Evolutionary conservation across 2,888 invertebrate species (phyloP).

Genomic region (Lepidocyrtoides sp.): DNA sequence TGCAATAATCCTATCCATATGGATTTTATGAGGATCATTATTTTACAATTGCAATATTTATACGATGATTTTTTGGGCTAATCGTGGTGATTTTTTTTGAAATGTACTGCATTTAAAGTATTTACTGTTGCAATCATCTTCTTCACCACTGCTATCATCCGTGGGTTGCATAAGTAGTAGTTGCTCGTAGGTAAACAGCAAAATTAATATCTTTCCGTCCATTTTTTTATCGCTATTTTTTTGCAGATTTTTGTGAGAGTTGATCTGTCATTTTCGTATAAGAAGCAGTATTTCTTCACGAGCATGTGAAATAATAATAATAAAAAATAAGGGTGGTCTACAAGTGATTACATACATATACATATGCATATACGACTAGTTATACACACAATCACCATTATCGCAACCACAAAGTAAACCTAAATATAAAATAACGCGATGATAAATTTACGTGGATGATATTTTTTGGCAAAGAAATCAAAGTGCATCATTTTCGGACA

Average conservation of each 20-base stretch:
- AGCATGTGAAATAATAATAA: background rate
- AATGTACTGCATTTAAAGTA: constrained; percentile 12
- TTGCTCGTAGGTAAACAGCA: background rate
- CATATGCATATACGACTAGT: background rate
- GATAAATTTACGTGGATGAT: constrained; percentile 21
- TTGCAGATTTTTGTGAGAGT: constrained; percentile 9
- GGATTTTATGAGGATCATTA: constrained; percentile 50
- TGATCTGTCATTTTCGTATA: constrained; percentile 27
- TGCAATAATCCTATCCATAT: constrained; percentile 31
- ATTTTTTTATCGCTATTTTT: constrained; percentile 24
- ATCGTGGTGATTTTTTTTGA: constrained; percentile 16
- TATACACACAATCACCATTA: background rate
- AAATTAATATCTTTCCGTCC: constrained; percentile 52
- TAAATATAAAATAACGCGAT: background rate
- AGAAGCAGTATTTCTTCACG: background rate
- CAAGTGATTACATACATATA: background rate
- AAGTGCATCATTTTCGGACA: constrained; percentile 32
- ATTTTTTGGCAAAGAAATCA: constrained; percentile 34
- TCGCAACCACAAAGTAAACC: background rate
- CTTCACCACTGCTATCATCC: background rate
- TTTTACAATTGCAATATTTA: constrained; percentile 22
- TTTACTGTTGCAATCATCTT: constrained; percentile 8
- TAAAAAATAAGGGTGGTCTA: constrained; percentile 42
- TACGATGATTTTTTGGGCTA: constrained; percentile 40
- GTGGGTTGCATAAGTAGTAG: constrained; percentile 9